Percentiles rank a stretch among this genome's conserved stretches.
phyloP scores from a whole-genome alignment of 2,113 vertebrate genomes.

The Ptyas mucosa region DNA sequence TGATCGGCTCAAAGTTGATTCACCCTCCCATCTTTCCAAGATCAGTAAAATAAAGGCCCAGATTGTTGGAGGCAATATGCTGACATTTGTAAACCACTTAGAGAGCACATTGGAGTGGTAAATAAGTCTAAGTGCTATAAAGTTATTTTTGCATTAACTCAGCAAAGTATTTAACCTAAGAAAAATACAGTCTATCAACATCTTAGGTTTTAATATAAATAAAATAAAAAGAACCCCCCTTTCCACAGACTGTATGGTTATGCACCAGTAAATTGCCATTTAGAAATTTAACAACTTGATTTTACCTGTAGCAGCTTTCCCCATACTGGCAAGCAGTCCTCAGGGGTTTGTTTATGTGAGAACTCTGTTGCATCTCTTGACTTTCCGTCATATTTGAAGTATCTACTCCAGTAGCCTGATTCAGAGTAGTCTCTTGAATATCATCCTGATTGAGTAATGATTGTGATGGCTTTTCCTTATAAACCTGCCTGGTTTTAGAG shows the following conservation, averaged over 20 bases:
- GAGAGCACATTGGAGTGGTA: not conserved
- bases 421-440: slow-evolving; percentile 35
- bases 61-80: not conserved
- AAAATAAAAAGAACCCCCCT: not conserved
- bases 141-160: not conserved
- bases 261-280: not conserved
- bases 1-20: not conserved
- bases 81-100: not conserved
- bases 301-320: slow-evolving; percentile 77
- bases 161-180: not conserved
- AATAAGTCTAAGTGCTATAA: not conserved
- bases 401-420: slow-evolving; percentile 40
- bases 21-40: not conserved
- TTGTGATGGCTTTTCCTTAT: slow-evolving; percentile 26
- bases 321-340: slow-evolving; percentile 75
- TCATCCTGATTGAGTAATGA: slow-evolving; percentile 17
- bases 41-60: not conserved
- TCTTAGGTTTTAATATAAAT: not conserved
- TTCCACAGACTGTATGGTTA: not conserved
- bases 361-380: slow-evolving; percentile 44
- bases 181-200: not conserved
- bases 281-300: slow-evolving; percentile 10
- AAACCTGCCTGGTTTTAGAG: slow-evolving; percentile 35
- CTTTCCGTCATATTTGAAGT: slow-evolving; percentile 33
- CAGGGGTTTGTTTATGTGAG: slow-evolving; percentile 47